Base-by-base conservation (phyloP, 2,113 vertebrate genomes). In the Ammodytes marinus region DNA sequence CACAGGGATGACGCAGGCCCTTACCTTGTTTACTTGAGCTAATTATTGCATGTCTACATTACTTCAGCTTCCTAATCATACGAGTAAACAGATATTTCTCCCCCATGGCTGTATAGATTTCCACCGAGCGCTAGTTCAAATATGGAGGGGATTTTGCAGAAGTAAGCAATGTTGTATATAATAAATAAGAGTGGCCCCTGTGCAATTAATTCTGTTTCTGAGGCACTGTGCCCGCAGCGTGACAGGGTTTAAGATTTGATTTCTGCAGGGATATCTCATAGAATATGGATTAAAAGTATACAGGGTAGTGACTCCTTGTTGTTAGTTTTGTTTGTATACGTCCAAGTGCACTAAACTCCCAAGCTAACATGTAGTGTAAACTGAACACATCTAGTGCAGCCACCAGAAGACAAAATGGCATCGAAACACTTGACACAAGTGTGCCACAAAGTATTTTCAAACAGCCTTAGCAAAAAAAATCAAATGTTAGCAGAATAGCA, bases 391-490 rank as follows among this genome's bases (percentile, higher is more conserved):
- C 49, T 45, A 14, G 5, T 49, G 42, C 27, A 45, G 45, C 37
- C 6, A 5, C 4, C 2, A 39, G 3, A 8, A 12, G 19, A 27
- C 27, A 65, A 40, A 67, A n/a, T 17, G 9, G 15, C 63, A 75
- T 45, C 64, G 74, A 77, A 74, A 86, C 70, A 59, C 65, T 78
- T 53, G 53, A 83, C 77, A 80, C 27, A 81, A 86, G 75, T 74
- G 76, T 46, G 45, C 37, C 81, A 64, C 67, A 77, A 80, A 71
- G 73, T 82, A 74, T 80, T 79, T 84, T 11, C 69, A 43, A 69
- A 53, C n/a, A 78, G 70, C 65, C 50, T 81, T 82, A 69, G 73
- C 80, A 68, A 85, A 92, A 92, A 1, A 1, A 27, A 91, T 89
- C 87, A 86, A 92, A 91, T 85, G 85, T 85, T 81, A 72, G 81